Conservation (phyloP, 2,113 vertebrate species). For the Prunella fulvescens region DNA sequence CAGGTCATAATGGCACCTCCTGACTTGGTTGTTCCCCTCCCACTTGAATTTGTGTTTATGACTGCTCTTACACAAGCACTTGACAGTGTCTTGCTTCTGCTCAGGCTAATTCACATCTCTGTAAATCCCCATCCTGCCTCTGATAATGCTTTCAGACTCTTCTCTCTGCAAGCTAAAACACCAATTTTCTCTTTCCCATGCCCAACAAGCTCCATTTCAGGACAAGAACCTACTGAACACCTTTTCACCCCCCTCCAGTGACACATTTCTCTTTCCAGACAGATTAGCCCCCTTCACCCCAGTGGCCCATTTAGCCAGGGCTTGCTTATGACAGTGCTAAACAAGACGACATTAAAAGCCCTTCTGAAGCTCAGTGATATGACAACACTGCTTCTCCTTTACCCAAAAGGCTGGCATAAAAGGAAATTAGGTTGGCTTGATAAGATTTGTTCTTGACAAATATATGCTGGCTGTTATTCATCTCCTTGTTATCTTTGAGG, state of each 20-base stretch:
- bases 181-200: background rate
- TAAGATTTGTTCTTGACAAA: conserved; percentile 43
- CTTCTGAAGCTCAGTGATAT: background rate
- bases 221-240: background rate
- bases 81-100: background rate
- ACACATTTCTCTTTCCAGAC: background rate
- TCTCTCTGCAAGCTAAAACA: background rate
- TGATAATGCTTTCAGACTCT: background rate
- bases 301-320: background rate
- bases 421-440: conserved; percentile 44
- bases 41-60: background rate
- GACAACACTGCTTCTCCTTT: background rate
- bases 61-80: background rate
- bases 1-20: background rate
- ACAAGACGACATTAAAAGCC: background rate
- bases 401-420: conserved; percentile 14
- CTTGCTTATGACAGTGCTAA: background rate
- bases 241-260: background rate
- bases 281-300: background rate
- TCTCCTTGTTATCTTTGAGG: conserved; percentile 16
- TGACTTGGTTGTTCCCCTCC: background rate
- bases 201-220: background rate
- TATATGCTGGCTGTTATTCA: conserved; percentile 6
- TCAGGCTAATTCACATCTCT: background rate
- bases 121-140: background rate